Evolutionary conservation across 2,113 vertebrate species (phyloP).

Genomic region (Varanus komodoensis): DNA sequence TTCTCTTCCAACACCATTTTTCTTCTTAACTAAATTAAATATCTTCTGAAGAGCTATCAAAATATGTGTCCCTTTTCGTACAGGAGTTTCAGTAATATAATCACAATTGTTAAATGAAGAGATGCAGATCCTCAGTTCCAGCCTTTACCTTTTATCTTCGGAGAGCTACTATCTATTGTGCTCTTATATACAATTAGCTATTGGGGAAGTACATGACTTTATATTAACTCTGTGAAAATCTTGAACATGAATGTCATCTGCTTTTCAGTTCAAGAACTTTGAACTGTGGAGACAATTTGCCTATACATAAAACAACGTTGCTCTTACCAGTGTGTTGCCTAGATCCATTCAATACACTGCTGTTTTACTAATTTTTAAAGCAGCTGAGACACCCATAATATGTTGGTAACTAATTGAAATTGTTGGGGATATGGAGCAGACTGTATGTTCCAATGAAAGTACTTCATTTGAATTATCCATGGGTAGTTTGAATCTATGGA

Average conservation of each 20-base stretch:
- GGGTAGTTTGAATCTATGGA: slow-evolving; percentile 75
- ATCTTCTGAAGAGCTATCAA: not conserved
- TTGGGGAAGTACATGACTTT: not conserved
- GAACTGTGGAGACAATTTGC: not conserved
- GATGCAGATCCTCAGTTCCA: not conserved
- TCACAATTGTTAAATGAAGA: not conserved
- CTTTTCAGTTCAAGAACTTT: not conserved
- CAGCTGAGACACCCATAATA: slow-evolving; percentile 57
- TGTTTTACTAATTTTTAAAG: not conserved
- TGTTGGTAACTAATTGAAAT: slow-evolving; percentile 54
- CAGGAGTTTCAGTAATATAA: not conserved
- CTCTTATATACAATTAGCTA: not conserved
- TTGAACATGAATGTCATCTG: not conserved
- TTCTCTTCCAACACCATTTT: not conserved
- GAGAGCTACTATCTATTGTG: no score
- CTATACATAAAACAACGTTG: not conserved
- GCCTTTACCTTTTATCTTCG: not conserved
- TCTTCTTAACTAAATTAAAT: not conserved
- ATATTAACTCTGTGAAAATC: not conserved
- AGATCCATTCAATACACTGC: not conserved
- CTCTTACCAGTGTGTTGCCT: not conserved
- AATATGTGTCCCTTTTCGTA: not conserved
- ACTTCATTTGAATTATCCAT: slow-evolving; percentile 70
- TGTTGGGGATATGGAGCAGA: slow-evolving; percentile 61
- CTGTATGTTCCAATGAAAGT: slow-evolving; percentile 54